These are phyloP conservation scores for Pangasianodon hypophthalmus DNA, from an alignment of 2,113 vertebrate species.

Conservation along the genomic window DNA sequence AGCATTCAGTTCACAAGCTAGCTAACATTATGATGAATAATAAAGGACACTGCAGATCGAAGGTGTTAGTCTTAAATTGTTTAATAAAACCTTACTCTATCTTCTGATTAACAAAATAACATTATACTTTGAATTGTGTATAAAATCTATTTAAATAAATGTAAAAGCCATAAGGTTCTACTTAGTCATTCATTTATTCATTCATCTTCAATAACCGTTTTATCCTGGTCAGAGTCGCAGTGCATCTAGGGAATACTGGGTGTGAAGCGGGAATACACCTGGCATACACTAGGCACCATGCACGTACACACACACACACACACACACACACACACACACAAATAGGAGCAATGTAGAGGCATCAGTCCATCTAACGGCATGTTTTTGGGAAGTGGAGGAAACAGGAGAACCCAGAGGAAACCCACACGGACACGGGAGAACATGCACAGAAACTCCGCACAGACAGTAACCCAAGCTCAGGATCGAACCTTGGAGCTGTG, in stretches of 20 bases:
- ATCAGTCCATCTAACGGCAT: neutral
- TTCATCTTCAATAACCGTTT: neutral
- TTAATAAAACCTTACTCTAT: neutral
- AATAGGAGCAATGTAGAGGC: neutral
- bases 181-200: neutral
- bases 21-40: neutral
- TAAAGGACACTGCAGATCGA: neutral
- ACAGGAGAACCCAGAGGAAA: neutral
- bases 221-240: too few relatives aligned
- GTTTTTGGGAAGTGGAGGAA: neutral
- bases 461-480: neutral
- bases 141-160: neutral
- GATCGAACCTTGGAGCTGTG: neutral
- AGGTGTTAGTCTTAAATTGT: neutral
- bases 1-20: neutral
- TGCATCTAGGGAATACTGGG: too few relatives aligned
- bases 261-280: neutral
- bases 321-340: neutral
- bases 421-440: neutral
- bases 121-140: neutral
- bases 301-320: too few relatives aligned
- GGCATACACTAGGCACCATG: neutral
- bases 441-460: neutral
- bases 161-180: neutral
- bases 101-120: neutral